These are phyloP conservation scores for Trichechus manatus DNA, from an alignment of 2,113 vertebrate genomes.

Conservation along the genomic window DNA sequence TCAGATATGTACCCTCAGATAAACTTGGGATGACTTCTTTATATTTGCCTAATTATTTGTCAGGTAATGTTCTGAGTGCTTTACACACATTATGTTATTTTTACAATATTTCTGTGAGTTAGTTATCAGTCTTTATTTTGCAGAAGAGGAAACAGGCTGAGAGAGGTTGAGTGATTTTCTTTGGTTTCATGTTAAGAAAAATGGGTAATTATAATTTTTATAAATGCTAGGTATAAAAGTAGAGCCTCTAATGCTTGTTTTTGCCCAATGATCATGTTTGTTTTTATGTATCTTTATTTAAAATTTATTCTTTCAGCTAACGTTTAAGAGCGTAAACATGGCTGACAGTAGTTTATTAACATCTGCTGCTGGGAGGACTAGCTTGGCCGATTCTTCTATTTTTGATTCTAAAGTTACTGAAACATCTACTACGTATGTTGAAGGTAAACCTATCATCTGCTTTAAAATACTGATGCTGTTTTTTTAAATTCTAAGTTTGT, in stretches of 20 bases:
- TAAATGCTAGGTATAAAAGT: neutral
- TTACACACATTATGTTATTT: neutral
- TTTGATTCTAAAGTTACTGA: slow-evolving; percentile 94
- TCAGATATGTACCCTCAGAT: neutral
- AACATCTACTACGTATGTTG: slow-evolving; percentile 87
- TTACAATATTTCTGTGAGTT: neutral
- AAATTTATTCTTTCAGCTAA: slow-evolving; percentile 67
- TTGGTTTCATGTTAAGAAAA: slow-evolving; percentile 38
- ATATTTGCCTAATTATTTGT: neutral
- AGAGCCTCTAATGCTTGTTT: slow-evolving; percentile 22
- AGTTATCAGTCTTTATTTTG: slow-evolving; percentile 35
- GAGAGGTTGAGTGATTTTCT: slow-evolving; percentile 31
- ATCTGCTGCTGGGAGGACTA: slow-evolving; percentile 89
- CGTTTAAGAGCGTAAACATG: slow-evolving; percentile 83
- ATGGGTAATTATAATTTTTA: neutral
- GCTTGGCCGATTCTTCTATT: slow-evolving; percentile 94
- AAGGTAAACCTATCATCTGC: slow-evolving; percentile 88
- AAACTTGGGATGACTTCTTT: neutral
- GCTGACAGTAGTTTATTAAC: slow-evolving; percentile 92
- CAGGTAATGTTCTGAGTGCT: slow-evolving; percentile 25
- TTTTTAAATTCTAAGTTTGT: slow-evolving; percentile 16
- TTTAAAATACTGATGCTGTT: slow-evolving; percentile 44
- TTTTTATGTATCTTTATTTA: slow-evolving; percentile 27
- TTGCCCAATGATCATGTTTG: neutral
- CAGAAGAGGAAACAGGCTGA: slow-evolving; percentile 13